Conservation (phyloP, 2,113 vertebrate genomes). For the Prionailurus bengalensis region DNA sequence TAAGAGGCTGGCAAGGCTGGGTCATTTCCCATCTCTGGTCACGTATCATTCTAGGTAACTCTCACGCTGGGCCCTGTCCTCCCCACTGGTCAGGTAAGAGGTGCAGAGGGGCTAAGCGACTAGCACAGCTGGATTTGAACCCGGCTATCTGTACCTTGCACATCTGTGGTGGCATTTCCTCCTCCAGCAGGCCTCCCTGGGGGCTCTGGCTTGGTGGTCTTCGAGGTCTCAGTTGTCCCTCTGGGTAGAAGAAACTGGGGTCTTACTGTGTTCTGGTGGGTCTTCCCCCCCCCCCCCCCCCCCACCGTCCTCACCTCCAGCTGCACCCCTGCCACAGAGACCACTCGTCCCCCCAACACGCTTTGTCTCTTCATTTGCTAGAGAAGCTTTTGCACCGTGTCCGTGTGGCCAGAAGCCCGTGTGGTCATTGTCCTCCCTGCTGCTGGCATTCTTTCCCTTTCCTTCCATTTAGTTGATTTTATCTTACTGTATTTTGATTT, state of each 20-base stretch:
- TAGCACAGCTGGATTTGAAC: not conserved
- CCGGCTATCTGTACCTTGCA: not conserved
- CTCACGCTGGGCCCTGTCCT: not conserved
- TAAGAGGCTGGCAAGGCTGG: not conserved
- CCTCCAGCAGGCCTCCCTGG: not conserved
- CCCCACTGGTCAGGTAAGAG: not conserved
- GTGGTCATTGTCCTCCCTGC: not conserved
- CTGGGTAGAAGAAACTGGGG: not conserved
- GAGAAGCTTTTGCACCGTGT: not conserved
- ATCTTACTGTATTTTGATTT: not conserved
- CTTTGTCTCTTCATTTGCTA: not conserved
- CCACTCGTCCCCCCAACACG: accelerated
- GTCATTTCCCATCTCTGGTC: not conserved
- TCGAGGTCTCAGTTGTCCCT: not conserved
- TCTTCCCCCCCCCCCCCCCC: too few species aligned
- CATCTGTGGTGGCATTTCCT: not conserved
- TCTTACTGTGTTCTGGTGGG: not conserved
- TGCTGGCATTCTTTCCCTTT: not conserved
- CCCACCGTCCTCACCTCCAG: not conserved
- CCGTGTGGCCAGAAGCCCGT: not conserved
- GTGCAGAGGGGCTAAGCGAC: not conserved
- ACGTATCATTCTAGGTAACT: not conserved
- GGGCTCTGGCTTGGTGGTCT: not conserved
- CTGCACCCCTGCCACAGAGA: not conserved
- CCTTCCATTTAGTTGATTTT: not conserved